Evolutionary conservation across 35 echinoderm and acorn worm genomes (phyloP).

Genomic region (Heliocidaris erythrogramma): DNA sequence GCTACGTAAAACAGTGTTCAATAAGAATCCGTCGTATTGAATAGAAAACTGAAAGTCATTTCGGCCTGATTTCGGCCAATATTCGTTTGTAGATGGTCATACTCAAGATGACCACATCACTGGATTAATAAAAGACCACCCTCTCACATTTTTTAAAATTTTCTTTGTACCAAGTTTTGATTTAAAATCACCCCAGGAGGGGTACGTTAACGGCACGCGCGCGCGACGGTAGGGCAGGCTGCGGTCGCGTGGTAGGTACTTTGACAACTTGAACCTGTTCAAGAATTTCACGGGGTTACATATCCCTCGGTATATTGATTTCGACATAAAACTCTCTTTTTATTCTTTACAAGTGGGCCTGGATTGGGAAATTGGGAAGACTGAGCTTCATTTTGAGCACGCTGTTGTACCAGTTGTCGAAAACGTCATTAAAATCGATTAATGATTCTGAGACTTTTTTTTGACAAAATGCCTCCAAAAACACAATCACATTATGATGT

Average conservation of each 20-base stretch:
- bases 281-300: not conserved
- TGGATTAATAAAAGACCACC: not conserved
- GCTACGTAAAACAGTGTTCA: too few species aligned
- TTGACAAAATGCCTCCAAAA: too few species aligned
- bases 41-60: too few species aligned
- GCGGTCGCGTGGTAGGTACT: not conserved
- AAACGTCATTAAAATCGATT: too few species aligned
- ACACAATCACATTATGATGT: too few species aligned
- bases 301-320: not conserved
- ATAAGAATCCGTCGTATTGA: too few species aligned
- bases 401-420: too few species aligned
- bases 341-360: not conserved
- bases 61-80: too few species aligned
- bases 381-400: too few species aligned
- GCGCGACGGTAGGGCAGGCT: not conserved
- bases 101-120: not conserved
- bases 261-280: constrained; percentile 11
- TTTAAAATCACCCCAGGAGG: not conserved
- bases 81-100: not conserved
- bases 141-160: not conserved
- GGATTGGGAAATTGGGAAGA: not conserved
- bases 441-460: too few species aligned
- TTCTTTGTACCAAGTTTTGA: not conserved
- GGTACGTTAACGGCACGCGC: not conserved
- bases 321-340: not conserved